These are phyloP conservation scores for Rhynchomys soricoides DNA, from an alignment of 2,113 vertebrate genomes.

Conservation along the genomic window DNA sequence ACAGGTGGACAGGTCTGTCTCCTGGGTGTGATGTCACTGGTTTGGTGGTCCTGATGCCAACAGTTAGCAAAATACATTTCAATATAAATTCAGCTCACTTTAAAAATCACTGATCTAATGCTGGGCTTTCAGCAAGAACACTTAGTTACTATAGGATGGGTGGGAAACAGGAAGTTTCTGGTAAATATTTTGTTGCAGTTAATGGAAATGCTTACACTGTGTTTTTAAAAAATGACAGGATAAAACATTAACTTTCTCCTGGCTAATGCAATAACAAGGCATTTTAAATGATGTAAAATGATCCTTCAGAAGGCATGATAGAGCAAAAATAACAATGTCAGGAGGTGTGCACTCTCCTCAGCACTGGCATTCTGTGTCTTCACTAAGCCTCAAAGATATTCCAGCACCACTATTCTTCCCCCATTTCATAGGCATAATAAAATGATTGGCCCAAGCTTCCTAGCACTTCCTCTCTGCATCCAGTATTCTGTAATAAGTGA, in stretches of 20 bases:
- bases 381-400: background rate
- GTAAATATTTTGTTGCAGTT: constrained; percentile 80
- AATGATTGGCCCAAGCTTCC: background rate
- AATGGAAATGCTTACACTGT: constrained; percentile 77
- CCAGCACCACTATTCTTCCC: background rate
- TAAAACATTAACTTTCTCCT: constrained; percentile 78
- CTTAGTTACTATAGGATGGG: constrained; percentile 73
- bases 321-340: background rate
- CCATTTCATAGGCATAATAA: background rate
- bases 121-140: constrained; percentile 74
- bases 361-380: background rate
- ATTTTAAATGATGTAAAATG: constrained; percentile 60
- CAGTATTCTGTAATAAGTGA: background rate
- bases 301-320: background rate
- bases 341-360: background rate
- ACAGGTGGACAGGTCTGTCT: no score
- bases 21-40: no score
- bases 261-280: constrained; percentile 25
- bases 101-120: constrained; percentile 52
- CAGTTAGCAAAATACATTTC: constrained; percentile 34
- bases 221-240: constrained; percentile 50
- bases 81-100: constrained; percentile 48
- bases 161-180: constrained; percentile 80
- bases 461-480: background rate
- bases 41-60: no score